These are phyloP conservation scores for Brachionus plicatilis DNA, from an alignment of 1,140 invertebrate species.

Conservation along the genomic window DNA sequence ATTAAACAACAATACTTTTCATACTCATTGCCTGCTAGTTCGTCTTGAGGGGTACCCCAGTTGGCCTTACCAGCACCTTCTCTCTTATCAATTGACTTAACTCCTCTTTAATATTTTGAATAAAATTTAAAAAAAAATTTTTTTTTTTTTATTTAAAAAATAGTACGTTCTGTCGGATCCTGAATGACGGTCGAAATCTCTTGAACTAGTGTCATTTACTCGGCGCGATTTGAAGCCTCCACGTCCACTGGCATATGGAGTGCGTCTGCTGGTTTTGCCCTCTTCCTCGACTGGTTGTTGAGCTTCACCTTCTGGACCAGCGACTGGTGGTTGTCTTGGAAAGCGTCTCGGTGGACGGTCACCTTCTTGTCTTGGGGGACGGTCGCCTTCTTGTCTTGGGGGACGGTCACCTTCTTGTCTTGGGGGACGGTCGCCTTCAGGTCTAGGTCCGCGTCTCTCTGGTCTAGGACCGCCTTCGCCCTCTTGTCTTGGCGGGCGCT, in stretches of 20 bases:
- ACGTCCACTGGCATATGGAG: not conserved
- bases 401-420: not conserved
- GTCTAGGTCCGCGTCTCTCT: not conserved
- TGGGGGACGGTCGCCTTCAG: not conserved
- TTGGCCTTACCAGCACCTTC: constrained; percentile 37
- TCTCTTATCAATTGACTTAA: constrained; percentile 32
- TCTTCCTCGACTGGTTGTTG: not conserved
- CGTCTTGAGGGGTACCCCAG: constrained; percentile 39
- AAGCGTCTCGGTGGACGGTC: constrained; percentile 19
- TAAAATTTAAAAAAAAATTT: not conserved
- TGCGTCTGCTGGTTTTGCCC: not conserved
- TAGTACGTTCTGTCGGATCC: constrained; percentile 17
- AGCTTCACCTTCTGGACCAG: constrained; percentile 4
- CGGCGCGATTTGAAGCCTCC: not conserved
- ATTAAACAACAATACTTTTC: not conserved
- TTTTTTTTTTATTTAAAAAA: not conserved
- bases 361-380: constrained; percentile 12
- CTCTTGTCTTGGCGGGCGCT: not conserved
- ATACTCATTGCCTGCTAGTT: constrained; percentile 10
- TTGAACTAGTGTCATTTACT: not conserved
- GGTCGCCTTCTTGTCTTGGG: not conserved
- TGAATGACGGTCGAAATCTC: constrained; percentile 39
- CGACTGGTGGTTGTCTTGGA: not conserved
- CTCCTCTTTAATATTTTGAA: not conserved
- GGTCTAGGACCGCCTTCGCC: constrained; percentile 1